These are phyloP conservation scores for Pitangus sulphuratus DNA, from an alignment of 2,797 vertebrate species.

Conservation along the genomic window DNA sequence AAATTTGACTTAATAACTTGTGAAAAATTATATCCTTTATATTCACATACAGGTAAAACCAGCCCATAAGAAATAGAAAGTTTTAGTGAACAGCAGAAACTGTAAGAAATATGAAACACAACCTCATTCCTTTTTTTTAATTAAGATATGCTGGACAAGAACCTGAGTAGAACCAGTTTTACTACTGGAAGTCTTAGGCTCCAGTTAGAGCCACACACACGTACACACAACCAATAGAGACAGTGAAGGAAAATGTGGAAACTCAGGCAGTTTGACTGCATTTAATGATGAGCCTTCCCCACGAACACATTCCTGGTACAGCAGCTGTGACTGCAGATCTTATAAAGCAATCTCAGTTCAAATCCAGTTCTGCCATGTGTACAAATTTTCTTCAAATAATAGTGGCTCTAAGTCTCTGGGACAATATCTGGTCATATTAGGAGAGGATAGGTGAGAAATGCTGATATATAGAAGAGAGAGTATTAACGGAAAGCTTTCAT, in stretches of 20 bases:
- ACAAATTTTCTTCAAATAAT: background rate
- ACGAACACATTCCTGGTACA: background rate
- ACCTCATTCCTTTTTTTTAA: background rate
- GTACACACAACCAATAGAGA: accelerated
- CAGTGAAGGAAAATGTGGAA: background rate
- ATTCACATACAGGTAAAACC: background rate
- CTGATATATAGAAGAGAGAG: background rate
- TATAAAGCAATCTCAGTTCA: background rate
- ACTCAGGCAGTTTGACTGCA: background rate
- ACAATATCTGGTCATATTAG: background rate
- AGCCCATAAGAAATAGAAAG: background rate
- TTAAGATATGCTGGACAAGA: background rate
- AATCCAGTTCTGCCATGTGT: background rate
- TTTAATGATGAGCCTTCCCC: background rate
- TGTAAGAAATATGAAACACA: background rate
- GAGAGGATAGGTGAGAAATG: background rate
- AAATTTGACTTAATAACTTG: background rate
- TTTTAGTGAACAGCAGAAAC: background rate
- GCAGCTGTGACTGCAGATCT: background rate
- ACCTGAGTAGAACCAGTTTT: background rate
- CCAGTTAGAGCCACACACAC: accelerated
- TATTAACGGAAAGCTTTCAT: background rate
- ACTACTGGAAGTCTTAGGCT: background rate
- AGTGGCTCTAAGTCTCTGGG: background rate
- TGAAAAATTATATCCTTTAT: background rate